Conservation (phyloP, 2,888 invertebrate species). For the Dasypolia templi region DNA sequence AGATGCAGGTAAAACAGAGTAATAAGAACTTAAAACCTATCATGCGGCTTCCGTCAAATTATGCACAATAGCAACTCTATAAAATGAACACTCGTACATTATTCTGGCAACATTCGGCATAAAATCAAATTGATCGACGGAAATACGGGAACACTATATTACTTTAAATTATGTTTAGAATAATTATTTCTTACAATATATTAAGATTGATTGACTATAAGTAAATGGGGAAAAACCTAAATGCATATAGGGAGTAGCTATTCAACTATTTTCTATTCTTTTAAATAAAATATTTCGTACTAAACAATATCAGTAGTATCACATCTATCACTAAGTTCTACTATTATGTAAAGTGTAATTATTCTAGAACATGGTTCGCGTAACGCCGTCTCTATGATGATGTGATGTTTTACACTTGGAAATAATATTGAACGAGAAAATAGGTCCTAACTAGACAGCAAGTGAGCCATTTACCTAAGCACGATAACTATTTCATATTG, state of each 20-base stretch:
- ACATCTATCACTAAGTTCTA: constrained; percentile 80
- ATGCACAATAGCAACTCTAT: constrained; percentile 63
- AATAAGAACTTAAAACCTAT: constrained; percentile 76
- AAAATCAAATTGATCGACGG: constrained; percentile 72
- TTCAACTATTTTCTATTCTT: constrained; percentile 78
- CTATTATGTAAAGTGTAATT: constrained; percentile 67
- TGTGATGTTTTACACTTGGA: constrained; percentile 64
- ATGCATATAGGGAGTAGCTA: constrained; percentile 82
- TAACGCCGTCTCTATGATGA: constrained; percentile 51
- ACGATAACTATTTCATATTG: constrained; percentile 72
- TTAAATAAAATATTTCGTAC: constrained; percentile 77
- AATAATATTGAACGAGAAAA: constrained; percentile 66
- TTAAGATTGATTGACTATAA: constrained; percentile 78
- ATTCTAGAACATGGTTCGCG: constrained; percentile 63
- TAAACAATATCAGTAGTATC: constrained; percentile 80
- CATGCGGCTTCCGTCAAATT: constrained; percentile 71
- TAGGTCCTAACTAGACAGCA: constrained; percentile 69
- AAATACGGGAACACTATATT: constrained; percentile 77
- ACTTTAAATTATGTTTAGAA: constrained; percentile 73
- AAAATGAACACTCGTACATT: constrained; percentile 63
- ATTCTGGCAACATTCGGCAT: constrained; percentile 79
- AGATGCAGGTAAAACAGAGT: constrained; percentile 70
- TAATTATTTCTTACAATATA: constrained; percentile 73
- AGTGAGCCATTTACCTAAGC: constrained; percentile 71
- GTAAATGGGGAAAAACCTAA: constrained; percentile 80